Percentiles rank a stretch among this genome's conserved stretches.
Evolutionary conservation across 2,888 invertebrate species (phyloP).

Genomic region (Acrocera orbiculus): DNA sequence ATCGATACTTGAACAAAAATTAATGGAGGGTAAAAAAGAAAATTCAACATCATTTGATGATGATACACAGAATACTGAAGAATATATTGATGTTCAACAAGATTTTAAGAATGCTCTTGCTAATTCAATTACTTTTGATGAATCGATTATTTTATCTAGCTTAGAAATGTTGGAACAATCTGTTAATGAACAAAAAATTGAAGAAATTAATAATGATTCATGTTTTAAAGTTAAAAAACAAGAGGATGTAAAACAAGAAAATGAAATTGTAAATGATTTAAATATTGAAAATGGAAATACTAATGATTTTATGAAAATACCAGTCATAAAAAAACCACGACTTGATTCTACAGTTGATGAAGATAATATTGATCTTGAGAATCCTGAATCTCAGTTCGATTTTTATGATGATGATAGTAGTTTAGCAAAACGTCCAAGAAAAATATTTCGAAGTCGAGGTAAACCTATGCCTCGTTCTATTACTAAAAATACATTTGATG

Average conservation of each 20-base stretch:
- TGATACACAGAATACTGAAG: constrained; percentile 18
- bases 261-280: constrained; percentile 23
- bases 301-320: not conserved
- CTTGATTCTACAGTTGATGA: constrained; percentile 4
- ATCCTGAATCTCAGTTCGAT: constrained; percentile 18
- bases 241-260: constrained; percentile 10
- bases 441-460: constrained; percentile 7
- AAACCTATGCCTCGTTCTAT: not conserved
- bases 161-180: constrained; percentile 8
- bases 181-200: constrained; percentile 11
- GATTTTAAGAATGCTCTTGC: constrained; percentile 39
- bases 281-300: constrained; percentile 16
- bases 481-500: not conserved
- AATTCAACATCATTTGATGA: constrained; percentile 18
- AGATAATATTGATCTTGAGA: no score
- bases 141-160: constrained; percentile 6
- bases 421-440: constrained; percentile 5
- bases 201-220: constrained; percentile 16
- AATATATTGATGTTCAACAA: constrained; percentile 23
- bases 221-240: no score
- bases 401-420: constrained; percentile 10
- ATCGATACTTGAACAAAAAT: constrained; percentile 52
- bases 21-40: constrained; percentile 38
- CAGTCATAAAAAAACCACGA: constrained; percentile 5
- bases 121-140: constrained; percentile 32